These are phyloP conservation scores for Amphimallon solstitiale DNA, from an alignment of 2,888 invertebrate species.

Conservation along the genomic window DNA sequence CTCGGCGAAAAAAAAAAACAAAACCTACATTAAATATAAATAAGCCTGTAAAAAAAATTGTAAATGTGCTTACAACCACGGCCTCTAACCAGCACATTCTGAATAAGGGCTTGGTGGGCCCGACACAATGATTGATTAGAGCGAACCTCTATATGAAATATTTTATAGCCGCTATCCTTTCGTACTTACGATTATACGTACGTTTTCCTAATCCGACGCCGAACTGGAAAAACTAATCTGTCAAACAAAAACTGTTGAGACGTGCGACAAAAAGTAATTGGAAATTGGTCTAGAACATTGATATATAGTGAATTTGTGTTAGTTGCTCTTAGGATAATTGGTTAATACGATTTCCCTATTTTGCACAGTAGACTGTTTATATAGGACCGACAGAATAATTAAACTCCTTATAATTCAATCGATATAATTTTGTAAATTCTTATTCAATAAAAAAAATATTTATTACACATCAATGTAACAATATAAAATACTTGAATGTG, in stretches of 20 bases:
- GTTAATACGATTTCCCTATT: no score
- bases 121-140: constrained; percentile 32
- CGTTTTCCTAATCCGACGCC: not conserved
- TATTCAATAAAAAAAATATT: no score
- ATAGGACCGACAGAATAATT: no score
- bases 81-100: not conserved
- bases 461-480: no score
- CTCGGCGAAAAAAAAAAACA: not conserved
- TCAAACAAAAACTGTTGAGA: not conserved
- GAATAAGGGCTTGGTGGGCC: not conserved
- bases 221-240: constrained; percentile 14
- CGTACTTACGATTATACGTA: not conserved
- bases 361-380: no score
- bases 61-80: not conserved
- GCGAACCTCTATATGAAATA: constrained; percentile 21
- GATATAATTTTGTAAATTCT: no score
- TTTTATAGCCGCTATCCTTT: constrained; percentile 23
- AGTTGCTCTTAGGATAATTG: no score
- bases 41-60: not conserved
- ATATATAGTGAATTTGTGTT: no score
- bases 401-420: no score
- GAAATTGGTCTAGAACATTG: no score
- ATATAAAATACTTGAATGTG: no score
- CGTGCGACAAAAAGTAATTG: not conserved
- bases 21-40: constrained; percentile 3